Evolutionary conservation across 2,797 vertebrate species (phyloP).

Genomic region (Eulemur coronatus): DNA sequence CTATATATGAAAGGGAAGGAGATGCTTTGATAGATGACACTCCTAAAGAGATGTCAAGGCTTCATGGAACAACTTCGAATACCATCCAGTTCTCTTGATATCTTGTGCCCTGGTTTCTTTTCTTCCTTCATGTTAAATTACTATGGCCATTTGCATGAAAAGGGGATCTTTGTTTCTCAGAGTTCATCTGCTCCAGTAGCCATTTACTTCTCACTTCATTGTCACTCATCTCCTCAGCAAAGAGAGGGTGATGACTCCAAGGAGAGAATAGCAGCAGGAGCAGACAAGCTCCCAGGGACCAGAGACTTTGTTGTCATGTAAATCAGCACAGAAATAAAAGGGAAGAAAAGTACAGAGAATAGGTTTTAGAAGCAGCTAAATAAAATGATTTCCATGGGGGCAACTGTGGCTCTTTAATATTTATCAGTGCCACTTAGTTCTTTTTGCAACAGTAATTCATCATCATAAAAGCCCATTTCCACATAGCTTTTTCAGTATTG

Average conservation of each 20-base stretch:
- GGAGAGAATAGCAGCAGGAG: neutral
- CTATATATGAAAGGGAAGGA: conserved; percentile 27
- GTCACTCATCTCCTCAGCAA: conserved; percentile 47
- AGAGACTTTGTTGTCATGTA: conserved; percentile 58
- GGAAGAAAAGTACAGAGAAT: conserved; percentile 45
- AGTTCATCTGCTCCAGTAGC: conserved; percentile 71
- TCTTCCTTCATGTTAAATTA: conserved; percentile 61
- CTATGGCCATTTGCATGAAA: conserved; percentile 69
- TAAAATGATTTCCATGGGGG: conserved; percentile 49
- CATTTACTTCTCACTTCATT: conserved; percentile 68
- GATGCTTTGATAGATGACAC: conserved; percentile 42
- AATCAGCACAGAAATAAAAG: conserved; percentile 61
- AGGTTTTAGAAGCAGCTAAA: conserved; percentile 44
- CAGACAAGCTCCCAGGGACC: neutral
- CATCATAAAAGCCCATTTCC: conserved; percentile 31
- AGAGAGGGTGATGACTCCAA: conserved; percentile 46
- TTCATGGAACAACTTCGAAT: neutral
- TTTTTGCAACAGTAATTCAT: conserved; percentile 49
- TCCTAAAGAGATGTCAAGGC: conserved; percentile 30
- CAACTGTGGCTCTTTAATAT: conserved; percentile 52
- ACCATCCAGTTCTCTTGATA: conserved; percentile 46
- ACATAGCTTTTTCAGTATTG: neutral
- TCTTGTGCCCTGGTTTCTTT: conserved; percentile 49
- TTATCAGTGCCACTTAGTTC: conserved; percentile 50
- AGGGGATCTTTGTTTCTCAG: conserved; percentile 52